These are phyloP conservation scores for Drosophila lacertosa DNA, from an alignment of 1,140 invertebrate species.

Conservation along the genomic window DNA sequence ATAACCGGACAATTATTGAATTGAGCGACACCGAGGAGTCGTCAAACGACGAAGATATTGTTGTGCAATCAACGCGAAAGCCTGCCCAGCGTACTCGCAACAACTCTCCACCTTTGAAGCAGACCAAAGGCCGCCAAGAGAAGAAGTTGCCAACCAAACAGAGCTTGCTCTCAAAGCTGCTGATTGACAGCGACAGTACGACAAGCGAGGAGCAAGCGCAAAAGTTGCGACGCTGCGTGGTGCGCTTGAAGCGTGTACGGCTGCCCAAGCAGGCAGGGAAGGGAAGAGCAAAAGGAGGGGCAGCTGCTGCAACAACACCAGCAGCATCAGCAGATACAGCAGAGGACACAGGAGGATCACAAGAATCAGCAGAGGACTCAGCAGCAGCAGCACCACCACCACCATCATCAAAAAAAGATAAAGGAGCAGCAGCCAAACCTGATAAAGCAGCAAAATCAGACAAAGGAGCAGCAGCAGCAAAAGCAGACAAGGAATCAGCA, in stretches of 20 bases:
- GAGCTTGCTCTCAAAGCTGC: slow-evolving; percentile 32
- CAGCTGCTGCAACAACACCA: neutral
- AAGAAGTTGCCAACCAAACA: slow-evolving; percentile 6
- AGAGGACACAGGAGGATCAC: too few relatives aligned
- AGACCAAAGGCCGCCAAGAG: neutral
- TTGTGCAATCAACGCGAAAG: neutral
- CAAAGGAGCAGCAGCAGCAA: neutral
- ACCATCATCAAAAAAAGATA: too few relatives aligned
- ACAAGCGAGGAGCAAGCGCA: slow-evolving; percentile 10
- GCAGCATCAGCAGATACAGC: neutral
- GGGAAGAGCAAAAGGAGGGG: too few relatives aligned
- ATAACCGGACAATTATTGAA: slow-evolving; percentile 63
- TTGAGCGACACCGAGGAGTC: slow-evolving; percentile 53
- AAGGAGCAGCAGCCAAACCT: too few relatives aligned
- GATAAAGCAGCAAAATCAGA: neutral
- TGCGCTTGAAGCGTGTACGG: slow-evolving; percentile 54
- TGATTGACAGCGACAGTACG: slow-evolving; percentile 28
- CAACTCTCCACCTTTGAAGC: slow-evolving; percentile 9
- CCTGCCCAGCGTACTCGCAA: slow-evolving; percentile 1
- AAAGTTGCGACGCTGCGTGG: slow-evolving; percentile 47
- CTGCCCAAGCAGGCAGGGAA: neutral
- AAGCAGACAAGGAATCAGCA: too few relatives aligned
- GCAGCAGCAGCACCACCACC: too few relatives aligned
- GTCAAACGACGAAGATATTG: slow-evolving; percentile 6
- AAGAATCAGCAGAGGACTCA: neutral